Evolutionary conservation across 2,113 vertebrate genomes (phyloP), one percentile per base, ranked within the genome.

Genomic region (Ardeotis arabs): DNA sequence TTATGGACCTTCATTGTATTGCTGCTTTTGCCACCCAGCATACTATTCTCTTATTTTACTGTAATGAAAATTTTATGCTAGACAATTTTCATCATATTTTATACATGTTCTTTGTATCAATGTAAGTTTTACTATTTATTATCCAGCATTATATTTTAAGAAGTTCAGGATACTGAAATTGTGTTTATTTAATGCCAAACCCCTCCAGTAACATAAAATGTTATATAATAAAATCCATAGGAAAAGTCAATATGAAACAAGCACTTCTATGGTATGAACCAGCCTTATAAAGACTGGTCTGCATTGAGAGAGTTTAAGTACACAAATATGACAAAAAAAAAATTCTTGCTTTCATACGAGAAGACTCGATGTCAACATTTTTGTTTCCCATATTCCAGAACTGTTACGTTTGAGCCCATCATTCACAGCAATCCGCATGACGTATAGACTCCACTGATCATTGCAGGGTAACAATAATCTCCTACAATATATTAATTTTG

Each of bases 11-110:
- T 50, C 7, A 52, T n/a, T 44, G 1, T 60, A 59, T 29, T 68
- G 8, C 12, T 68, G 3, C 5, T 80, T 16, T 24, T 87, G 6
- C 4, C 19, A 33, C 1, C 0, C 20, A 76, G 6, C 6, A 41
- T 20, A 10, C 2, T 39, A 18, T 11, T 78, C n/a, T 84, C 12
- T 64, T 50, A 20, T 31, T 80, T 80, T 86, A 17, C 9, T 76
- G 14, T 59, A 49, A 20, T 3, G 35, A 11, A 60, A 52, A 19
- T 3, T 1, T 72, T 73, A 41, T 44, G 27, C 4, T 52, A 64
- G 21, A 41, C 6, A 68, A 56, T 76, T 93, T 55, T 55, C 2
- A 14, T 63, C 37, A 24, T 39, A 7, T 25, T 1, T 1, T n/a
- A 37, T 33, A 11, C 4, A 35, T 67, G 24, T 19, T 64, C 12